Percentiles rank a stretch among this genome's conserved stretches.
These are phyloP conservation scores for Rhinella marina DNA, from an alignment of 2,797 vertebrate species.

Conservation along the genomic window DNA sequence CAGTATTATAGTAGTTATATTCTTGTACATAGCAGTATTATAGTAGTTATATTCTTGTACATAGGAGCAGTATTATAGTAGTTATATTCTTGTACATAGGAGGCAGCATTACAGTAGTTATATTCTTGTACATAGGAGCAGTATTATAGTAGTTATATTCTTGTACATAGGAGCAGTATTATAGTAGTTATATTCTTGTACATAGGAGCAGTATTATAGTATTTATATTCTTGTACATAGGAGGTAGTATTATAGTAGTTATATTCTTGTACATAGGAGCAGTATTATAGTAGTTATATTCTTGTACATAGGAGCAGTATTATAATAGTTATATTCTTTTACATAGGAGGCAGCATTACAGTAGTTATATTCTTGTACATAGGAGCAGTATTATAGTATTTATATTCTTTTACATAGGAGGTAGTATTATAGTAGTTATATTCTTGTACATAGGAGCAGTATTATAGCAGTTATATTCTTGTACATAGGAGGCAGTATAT, in stretches of 20 bases:
- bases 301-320: constrained; percentile 7
- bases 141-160: constrained; percentile 25
- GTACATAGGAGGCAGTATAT: background rate
- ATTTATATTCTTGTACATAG: constrained; percentile 8
- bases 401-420: background rate
- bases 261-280: background rate
- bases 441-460: background rate
- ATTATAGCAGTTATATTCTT: constrained; percentile 7
- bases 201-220: constrained; percentile 8
- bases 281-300: constrained; percentile 18
- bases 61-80: constrained; percentile 24
- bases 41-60: background rate
- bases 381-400: constrained; percentile 11
- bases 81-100: constrained; percentile 20
- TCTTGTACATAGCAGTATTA: constrained; percentile 2
- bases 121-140: constrained; percentile 17
- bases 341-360: constrained; percentile 12
- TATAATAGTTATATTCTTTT: constrained; percentile 14
- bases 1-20: constrained; percentile 1
- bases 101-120: constrained; percentile 12
- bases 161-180: constrained; percentile 11
- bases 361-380: constrained; percentile 17
- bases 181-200: constrained; percentile 22
- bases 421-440: constrained; percentile 13
- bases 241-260: constrained; percentile 10